A percentile compares a stretch with the other conserved stretches of the same genome.
Conservation (phyloP, 2,797 vertebrate species). For the Dendrocincla fuliginosa region DNA sequence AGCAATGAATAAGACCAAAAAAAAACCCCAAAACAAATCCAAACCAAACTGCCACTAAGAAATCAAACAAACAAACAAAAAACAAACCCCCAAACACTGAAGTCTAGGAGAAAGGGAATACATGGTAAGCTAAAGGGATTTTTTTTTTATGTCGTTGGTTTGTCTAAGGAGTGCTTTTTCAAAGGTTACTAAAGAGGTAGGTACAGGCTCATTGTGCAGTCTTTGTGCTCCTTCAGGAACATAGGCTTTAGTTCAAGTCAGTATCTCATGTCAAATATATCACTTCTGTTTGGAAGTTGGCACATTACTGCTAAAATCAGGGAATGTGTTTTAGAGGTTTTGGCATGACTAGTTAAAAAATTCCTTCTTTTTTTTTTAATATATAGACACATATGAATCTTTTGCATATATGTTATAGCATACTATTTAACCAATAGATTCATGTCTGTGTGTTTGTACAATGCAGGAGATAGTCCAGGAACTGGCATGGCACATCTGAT, state of each 20-base stretch:
- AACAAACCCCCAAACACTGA: neutral
- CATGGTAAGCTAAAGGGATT: accelerated
- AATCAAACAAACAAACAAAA: neutral
- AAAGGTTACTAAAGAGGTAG: neutral
- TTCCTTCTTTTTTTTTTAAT: neutral
- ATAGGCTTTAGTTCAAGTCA: neutral
- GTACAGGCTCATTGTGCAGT: neutral
- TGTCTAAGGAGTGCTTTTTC: neutral
- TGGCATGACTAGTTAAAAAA: neutral
- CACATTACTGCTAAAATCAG: neutral
- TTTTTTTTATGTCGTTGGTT: neutral
- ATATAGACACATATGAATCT: neutral
- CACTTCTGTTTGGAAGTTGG: neutral
- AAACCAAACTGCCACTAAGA: neutral
- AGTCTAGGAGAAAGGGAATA: neutral
- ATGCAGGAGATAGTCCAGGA: neutral
- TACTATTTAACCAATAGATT: neutral
- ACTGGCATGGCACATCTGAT: neutral
- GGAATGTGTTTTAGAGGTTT: neutral
- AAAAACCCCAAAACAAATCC: too few species aligned
- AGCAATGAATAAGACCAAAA: neutral
- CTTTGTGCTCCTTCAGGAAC: neutral
- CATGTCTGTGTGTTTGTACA: neutral
- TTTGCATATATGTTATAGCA: neutral
- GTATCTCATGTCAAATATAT: neutral